Percentiles rank a stretch among this genome's conserved stretches.
Conservation (phyloP, 2,113 vertebrate species). For the Gallinago media region DNA sequence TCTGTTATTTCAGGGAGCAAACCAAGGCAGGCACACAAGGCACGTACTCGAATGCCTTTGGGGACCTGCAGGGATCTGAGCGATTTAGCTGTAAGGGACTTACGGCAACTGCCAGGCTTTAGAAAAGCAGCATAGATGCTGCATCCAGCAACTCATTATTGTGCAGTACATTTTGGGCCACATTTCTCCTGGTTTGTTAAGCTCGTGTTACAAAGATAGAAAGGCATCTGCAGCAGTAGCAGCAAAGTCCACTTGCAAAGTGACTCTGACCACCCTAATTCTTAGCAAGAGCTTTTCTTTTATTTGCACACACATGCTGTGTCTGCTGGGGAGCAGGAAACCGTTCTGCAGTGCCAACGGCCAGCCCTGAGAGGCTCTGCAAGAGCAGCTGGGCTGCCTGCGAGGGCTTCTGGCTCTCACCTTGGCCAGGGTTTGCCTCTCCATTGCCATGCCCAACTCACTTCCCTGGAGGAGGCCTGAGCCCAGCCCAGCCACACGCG, state of each 20-base stretch:
- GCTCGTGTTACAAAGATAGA: background rate
- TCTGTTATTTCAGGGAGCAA: background rate
- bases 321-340: background rate
- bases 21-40: background rate
- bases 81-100: background rate
- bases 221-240: background rate
- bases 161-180: background rate
- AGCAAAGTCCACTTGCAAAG: background rate
- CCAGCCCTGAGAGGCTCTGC: rapidly evolving
- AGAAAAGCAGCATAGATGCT: background rate
- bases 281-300: background rate
- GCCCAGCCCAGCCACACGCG: background rate
- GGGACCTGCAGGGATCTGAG: background rate
- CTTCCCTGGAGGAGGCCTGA: background rate
- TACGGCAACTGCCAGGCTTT: background rate
- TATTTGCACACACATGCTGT: background rate
- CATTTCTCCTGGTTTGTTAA: background rate
- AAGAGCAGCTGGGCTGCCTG: rapidly evolving
- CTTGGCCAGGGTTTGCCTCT: background rate
- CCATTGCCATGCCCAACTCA: background rate
- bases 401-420: background rate
- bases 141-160: background rate
- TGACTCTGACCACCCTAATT: background rate
- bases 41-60: background rate
- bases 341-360: background rate